A percentile compares a stretch with the other conserved stretches of the same genome.
These are phyloP conservation scores for Lordiphosa stackelbergi DNA, from an alignment of 1,140 invertebrate genomes.

Conservation along the genomic window DNA sequence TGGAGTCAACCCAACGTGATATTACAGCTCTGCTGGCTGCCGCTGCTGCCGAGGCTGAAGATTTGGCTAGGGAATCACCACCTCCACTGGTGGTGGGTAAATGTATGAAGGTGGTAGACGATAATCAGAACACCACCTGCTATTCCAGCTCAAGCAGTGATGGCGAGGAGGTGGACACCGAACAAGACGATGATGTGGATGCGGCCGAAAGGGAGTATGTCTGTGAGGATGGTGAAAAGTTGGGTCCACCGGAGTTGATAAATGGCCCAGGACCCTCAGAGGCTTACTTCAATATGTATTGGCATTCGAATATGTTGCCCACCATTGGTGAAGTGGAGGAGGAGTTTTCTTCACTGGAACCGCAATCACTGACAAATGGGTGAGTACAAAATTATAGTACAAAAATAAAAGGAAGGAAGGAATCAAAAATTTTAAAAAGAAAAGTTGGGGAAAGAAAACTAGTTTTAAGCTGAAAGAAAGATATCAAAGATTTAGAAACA, in stretches of 20 bases:
- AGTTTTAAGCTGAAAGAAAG: too few species aligned
- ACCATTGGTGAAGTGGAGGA: constrained; percentile 84
- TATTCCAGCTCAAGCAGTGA: constrained; percentile 69
- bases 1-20: constrained; percentile 25
- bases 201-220: constrained; percentile 63
- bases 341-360: constrained; percentile 77
- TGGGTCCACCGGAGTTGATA: constrained; percentile 73
- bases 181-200: constrained; percentile 58
- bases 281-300: constrained; percentile 75
- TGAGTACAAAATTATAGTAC: too few species aligned
- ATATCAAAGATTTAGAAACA: too few species aligned
- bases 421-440: too few species aligned
- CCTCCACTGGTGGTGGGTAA: constrained; percentile 65
- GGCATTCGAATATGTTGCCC: constrained; percentile 78
- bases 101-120: constrained; percentile 64
- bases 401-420: too few species aligned
- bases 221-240: constrained; percentile 73
- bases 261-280: constrained; percentile 74
- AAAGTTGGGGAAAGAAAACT: too few species aligned
- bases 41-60: constrained; percentile 49
- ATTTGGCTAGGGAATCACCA: constrained; percentile 56
- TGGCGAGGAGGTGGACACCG: constrained; percentile 55
- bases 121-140: constrained; percentile 46
- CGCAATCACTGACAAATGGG: constrained; percentile 69
- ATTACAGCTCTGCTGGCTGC: constrained; percentile 50